Base-by-base conservation (phyloP, 1,140 invertebrate genomes). In the Varroa destructor region DNA sequence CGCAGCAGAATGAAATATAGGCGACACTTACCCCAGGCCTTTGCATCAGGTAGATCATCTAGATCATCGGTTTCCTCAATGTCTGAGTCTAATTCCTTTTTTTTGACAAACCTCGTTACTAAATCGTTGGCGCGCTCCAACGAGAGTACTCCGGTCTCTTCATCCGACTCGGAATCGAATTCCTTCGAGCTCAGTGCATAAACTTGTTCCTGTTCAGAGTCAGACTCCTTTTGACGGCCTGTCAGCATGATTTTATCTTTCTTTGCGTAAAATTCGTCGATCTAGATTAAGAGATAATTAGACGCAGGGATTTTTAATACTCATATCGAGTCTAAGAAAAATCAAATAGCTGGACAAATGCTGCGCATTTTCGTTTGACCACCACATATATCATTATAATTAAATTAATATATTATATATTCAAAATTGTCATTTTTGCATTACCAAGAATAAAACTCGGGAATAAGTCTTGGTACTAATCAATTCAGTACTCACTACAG, bases 21-120 rank as follows among this genome's bases (percentile, higher is more conserved):
- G 46, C 46, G 46, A 51, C 3, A 51, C 75, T 85, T 86, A 10
- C 91, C 91, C 91, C 92, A 94, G 36, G 89, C 89, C 81, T 87
- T 87, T 10, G 84, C 83, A 79, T 91, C 84, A 5, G 89, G 89
- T 56, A 92, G 79, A 75, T 85, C 83, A 3, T 67, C 61, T 51
- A 5, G 46, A 51, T 51, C 46, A 5, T 67, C 61, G 14, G 14
- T 40, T 1, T 67, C 61, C 37, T 67, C 61, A 37, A 67, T 67
- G 61, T 67, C 61, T 40, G 61, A 67, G 46, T 67, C 61, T 12
- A 67, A 14, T 40, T 67, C 61, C 8, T 67, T 67, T 46, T 67
- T 67, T 8, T 67, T 67, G 14, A 67, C 61, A 40, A 67, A 67
- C 5, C 61, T 40, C 61, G 61, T 46, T 46, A 67, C 37, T 37